Conservation (phyloP, 2,113 vertebrate species). For the Epinephelus cyanopodus region DNA sequence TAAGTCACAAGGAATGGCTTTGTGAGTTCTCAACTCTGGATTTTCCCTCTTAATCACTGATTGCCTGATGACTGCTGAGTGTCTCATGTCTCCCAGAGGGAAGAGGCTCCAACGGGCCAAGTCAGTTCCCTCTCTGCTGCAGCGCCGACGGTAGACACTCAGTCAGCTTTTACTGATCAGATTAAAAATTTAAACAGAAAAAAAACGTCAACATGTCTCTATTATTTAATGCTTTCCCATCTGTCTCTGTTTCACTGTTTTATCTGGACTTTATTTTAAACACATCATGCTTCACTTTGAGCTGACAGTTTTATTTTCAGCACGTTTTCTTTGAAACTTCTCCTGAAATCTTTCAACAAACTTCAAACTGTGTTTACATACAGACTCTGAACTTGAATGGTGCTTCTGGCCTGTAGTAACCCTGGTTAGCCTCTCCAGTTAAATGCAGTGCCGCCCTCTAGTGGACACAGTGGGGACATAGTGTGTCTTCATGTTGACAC, state of each 20-base stretch:
- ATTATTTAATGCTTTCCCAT: background rate
- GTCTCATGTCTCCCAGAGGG: conserved; percentile 52
- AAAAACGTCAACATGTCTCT: too few relatives aligned
- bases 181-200: background rate
- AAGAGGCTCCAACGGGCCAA: background rate
- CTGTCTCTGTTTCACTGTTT: background rate
- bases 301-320: background rate
- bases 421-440: background rate
- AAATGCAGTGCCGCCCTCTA: conserved; percentile 51
- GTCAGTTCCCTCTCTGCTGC: conserved; percentile 19
- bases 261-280: too few relatives aligned
- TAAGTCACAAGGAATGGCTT: conserved; percentile 63
- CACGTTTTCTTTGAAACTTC: background rate
- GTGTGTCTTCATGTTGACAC: background rate
- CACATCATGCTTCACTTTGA: background rate
- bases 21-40: conserved; percentile 65
- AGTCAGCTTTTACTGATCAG: background rate
- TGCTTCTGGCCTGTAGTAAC: background rate
- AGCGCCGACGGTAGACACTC: background rate
- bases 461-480: conserved; percentile 21
- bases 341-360: background rate
- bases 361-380: background rate
- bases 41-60: conserved; percentile 75
- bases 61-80: conserved; percentile 58
- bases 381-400: conserved; percentile 4